These are phyloP conservation scores for Phoenicopterus ruber DNA, from an alignment of 2,113 vertebrate genomes.

Conservation along the genomic window DNA sequence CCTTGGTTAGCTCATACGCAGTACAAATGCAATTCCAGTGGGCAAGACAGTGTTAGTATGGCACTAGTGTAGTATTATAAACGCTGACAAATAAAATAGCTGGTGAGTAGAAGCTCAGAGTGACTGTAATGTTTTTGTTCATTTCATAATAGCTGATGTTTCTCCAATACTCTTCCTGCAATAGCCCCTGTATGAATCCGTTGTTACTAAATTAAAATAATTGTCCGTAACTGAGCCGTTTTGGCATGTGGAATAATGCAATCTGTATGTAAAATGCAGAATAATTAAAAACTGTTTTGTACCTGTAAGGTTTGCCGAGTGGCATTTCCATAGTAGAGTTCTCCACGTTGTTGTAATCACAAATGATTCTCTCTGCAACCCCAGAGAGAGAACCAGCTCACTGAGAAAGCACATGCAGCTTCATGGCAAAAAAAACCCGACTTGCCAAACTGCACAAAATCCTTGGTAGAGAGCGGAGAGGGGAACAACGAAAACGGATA, in stretches of 20 bases:
- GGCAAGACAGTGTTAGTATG: neutral
- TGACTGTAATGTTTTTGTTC: neutral
- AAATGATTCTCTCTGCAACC: neutral
- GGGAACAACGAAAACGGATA: neutral
- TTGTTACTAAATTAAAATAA: neutral
- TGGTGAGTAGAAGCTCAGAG: neutral
- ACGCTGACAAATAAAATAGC: slow-evolving; percentile 17
- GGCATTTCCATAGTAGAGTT: neutral
- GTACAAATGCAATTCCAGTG: neutral
- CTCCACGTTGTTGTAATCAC: neutral
- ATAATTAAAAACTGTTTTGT: neutral
- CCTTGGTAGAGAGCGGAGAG: neutral
- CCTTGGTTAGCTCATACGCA: neutral
- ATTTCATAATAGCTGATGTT: neutral
- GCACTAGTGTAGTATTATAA: neutral
- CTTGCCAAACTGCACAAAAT: neutral
- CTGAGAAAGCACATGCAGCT: neutral
- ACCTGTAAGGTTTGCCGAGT: neutral
- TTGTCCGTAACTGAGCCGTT: neutral
- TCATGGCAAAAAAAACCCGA: fast-evolving
- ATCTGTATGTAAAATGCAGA: neutral
- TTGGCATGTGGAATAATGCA: neutral
- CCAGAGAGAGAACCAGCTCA: neutral
- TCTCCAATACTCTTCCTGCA: neutral
- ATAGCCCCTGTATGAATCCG: neutral